A percentile compares a stretch with the other conserved stretches of the same genome.
Conservation (phyloP, 1,140 invertebrate genomes). For the Brachionus rubens region DNA sequence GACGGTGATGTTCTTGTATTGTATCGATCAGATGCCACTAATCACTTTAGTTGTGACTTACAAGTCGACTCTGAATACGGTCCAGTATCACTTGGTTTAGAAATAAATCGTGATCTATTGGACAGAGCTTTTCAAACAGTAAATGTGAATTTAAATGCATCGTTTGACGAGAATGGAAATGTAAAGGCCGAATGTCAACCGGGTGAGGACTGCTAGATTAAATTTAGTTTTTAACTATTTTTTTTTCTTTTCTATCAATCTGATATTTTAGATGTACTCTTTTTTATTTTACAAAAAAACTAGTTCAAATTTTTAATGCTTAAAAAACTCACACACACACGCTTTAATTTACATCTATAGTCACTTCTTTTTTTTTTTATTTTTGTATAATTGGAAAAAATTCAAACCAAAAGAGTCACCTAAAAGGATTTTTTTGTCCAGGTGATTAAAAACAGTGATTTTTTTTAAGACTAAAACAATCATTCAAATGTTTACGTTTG, state of each 20-base stretch:
- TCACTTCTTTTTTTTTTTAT: slow-evolving; percentile 6
- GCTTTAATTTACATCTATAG: slow-evolving; percentile 14
- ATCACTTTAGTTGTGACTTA: slow-evolving; percentile 24
- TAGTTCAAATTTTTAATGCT: too few species aligned
- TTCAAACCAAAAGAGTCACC: background rate
- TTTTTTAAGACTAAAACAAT: background rate
- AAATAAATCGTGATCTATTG: slow-evolving; percentile 7
- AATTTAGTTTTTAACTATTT: background rate
- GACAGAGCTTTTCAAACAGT: slow-evolving; percentile 10
- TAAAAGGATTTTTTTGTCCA: background rate
- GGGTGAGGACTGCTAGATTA: slow-evolving; percentile 45
- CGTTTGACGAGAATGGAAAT: background rate
- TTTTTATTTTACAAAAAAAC: too few species aligned
- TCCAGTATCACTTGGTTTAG: background rate
- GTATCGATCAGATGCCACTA: background rate
- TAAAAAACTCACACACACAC: too few species aligned
- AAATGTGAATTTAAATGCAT: background rate
- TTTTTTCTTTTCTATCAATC: background rate
- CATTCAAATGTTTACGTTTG: slow-evolving; percentile 16
- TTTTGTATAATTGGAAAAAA: slow-evolving; percentile 3
- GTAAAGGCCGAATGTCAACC: slow-evolving; percentile 26
- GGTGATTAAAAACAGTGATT: slow-evolving; percentile 10
- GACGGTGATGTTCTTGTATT: slow-evolving; percentile 16
- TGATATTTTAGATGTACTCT: slow-evolving; percentile 21
- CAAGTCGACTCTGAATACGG: background rate